These are phyloP conservation scores for Tetragonula carbonaria DNA, from an alignment of 2,888 invertebrate genomes.

Conservation along the genomic window DNA sequence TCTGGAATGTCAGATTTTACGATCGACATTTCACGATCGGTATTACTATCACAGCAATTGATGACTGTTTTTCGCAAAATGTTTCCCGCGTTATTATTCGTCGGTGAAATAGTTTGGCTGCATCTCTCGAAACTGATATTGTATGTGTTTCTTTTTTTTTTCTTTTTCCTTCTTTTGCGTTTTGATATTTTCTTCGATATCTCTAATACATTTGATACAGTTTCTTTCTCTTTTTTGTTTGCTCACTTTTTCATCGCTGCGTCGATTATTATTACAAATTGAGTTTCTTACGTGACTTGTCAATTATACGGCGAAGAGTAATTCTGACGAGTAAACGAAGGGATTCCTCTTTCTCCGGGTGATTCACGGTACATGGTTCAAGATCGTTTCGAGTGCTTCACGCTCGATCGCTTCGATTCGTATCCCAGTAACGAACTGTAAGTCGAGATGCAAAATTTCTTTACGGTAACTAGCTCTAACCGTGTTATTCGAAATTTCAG, in stretches of 20 bases:
- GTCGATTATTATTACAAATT: neutral
- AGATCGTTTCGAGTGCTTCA: conserved; percentile 53
- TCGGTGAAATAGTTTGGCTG: too few species aligned
- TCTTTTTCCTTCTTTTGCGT: too few species aligned
- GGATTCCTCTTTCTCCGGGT: conserved; percentile 40
- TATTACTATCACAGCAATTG: neutral
- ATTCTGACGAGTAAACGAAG: conserved; percentile 5
- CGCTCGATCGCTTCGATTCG: conserved; percentile 42
- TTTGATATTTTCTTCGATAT: neutral
- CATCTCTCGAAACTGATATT: too few species aligned
- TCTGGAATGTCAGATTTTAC: conserved; percentile 17
- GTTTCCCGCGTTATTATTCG: neutral
- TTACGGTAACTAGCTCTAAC: conserved; percentile 17
- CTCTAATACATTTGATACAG: neutral
- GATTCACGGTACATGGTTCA: conserved; percentile 54
- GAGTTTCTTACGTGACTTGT: neutral
- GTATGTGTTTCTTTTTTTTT: too few species aligned
- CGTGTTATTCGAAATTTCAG: conserved; percentile 4
- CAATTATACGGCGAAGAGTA: neutral
- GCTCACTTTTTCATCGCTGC: neutral
- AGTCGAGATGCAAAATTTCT: conserved; percentile 9
- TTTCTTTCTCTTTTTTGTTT: neutral
- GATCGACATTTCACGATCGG: conserved; percentile 27
- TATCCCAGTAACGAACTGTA: conserved; percentile 18
- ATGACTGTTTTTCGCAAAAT: neutral